Evolutionary conservation across 2,113 vertebrate genomes (phyloP).

Genomic region (Turnix velox): DNA sequence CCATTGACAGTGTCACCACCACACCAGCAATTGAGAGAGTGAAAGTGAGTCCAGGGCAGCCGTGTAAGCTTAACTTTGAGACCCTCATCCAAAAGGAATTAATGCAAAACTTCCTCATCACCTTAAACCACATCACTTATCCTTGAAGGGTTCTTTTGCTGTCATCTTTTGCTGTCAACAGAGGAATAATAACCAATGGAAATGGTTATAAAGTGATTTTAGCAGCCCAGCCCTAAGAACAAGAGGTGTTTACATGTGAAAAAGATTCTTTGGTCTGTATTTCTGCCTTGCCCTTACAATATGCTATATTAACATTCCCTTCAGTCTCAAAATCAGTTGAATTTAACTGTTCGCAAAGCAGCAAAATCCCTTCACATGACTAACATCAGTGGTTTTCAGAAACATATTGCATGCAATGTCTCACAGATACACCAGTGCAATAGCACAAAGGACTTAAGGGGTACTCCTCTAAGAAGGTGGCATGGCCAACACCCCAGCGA

Average conservation of each 20-base stretch:
- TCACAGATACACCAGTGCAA: neutral
- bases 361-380: neutral
- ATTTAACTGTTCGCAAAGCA: neutral
- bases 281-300: neutral
- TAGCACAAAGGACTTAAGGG: neutral
- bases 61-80: neutral
- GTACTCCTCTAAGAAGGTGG: neutral
- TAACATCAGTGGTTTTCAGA: neutral
- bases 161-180: too few relatives aligned
- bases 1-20: accelerated
- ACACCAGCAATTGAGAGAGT: neutral
- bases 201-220: neutral
- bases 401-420: accelerated
- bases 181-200: too few relatives aligned
- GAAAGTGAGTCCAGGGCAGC: accelerated
- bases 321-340: neutral
- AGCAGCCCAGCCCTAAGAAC: accelerated
- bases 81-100: neutral
- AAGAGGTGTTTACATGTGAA: neutral
- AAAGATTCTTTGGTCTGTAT: neutral
- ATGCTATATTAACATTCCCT: neutral
- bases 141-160: neutral
- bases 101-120: neutral
- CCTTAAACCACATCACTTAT: neutral
- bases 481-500: too few relatives aligned